Conservation (phyloP, 2,113 vertebrate species). For the Sceloporus tristichus region DNA sequence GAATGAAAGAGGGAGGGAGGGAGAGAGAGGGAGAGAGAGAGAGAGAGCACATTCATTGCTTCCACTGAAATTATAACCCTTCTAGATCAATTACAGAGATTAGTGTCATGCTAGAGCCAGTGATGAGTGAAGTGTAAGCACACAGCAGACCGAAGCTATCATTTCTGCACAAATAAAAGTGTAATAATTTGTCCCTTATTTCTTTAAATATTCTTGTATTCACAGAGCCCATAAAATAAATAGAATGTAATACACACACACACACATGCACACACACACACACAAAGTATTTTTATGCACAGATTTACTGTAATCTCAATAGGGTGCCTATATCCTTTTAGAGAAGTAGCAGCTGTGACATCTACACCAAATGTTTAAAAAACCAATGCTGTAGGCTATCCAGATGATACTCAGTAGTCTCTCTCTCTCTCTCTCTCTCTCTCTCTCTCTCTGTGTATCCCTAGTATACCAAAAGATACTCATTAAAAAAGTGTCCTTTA, state of each 20-base stretch:
- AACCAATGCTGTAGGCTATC: not conserved
- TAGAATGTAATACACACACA: not conserved
- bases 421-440: not conserved
- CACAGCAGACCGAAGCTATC: not conserved
- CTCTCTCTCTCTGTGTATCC: not conserved
- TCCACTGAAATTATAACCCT: not conserved
- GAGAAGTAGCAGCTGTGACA: not conserved
- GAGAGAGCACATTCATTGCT: not conserved
- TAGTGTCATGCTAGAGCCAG: not conserved
- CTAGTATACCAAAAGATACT: not conserved
- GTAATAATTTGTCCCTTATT: not conserved
- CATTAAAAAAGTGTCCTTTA: not conserved
- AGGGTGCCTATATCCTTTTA: not conserved
- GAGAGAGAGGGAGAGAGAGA: not conserved
- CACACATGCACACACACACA: not conserved
- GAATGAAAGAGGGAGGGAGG: not conserved
- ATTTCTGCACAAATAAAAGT: not conserved
- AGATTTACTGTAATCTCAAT: not conserved
- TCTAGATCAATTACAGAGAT: slow-evolving; percentile 12
- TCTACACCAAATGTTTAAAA: not conserved
- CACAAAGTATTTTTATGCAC: not conserved
- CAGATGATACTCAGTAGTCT: slow-evolving; percentile 4
- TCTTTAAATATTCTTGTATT: not conserved
- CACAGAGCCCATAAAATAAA: not conserved
- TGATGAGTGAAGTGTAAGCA: not conserved